Evolutionary conservation across 2,888 invertebrate species (phyloP).

Genomic region (Caenorhabditis afra): DNA sequence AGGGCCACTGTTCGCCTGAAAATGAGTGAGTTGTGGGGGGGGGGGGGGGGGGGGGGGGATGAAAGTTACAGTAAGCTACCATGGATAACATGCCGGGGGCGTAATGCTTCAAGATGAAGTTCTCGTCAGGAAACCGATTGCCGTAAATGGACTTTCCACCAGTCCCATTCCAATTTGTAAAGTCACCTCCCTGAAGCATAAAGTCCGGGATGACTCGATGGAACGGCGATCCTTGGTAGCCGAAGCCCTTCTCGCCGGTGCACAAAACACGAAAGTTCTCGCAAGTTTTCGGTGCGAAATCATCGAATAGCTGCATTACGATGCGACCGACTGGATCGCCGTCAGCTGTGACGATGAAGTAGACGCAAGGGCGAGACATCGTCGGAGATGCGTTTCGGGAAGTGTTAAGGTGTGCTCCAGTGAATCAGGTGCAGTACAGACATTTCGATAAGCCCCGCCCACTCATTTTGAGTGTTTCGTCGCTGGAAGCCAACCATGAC

Average conservation of each 20-base stretch:
- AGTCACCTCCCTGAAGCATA: slow-evolving; percentile 87
- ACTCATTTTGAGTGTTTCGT: no score
- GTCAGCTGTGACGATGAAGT: slow-evolving; percentile 88
- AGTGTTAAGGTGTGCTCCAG: no score
- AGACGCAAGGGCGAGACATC: no score
- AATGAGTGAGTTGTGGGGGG: no score
- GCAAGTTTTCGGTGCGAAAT: slow-evolving; percentile 89
- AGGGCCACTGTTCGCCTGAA: slow-evolving; percentile 86
- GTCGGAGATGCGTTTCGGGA: no score
- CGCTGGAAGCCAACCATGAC: no score
- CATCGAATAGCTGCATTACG: slow-evolving; percentile 91
- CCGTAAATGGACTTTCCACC: slow-evolving; percentile 80
- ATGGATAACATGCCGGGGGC: slow-evolving; percentile 89
- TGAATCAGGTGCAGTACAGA: no score
- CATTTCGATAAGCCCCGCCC: no score
- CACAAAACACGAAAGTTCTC: slow-evolving; percentile 89
- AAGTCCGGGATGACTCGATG: slow-evolving; percentile 91
- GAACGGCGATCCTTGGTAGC: slow-evolving; percentile 88
- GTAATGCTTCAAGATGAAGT: slow-evolving; percentile 77
- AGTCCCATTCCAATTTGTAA: slow-evolving; percentile 81
- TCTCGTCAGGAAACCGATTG: slow-evolving; percentile 77
- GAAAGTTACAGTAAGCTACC: no score
- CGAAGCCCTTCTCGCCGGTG: no score
- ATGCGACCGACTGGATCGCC: slow-evolving; percentile 87
- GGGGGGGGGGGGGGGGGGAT: no score